Evolutionary conservation across 2,113 vertebrate species (phyloP), one percentile per base, ranked within the genome.

Genomic region (Rhegmatorhina hoffmannsi): DNA sequence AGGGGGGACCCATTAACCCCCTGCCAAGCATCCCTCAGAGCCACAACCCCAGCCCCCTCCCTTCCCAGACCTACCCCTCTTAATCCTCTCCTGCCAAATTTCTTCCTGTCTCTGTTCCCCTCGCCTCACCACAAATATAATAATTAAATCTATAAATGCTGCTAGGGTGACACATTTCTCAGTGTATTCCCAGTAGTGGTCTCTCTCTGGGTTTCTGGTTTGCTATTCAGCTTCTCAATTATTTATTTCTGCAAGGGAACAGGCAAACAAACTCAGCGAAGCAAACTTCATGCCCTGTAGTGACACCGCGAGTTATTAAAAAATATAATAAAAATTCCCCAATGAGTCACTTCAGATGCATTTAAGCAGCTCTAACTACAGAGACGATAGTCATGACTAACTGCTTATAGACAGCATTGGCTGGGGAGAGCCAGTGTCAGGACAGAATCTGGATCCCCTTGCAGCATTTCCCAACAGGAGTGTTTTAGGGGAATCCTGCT

Each of bases 281-380:
- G 90, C 79, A 92, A 95, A 95, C 87, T 95, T 94, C 1, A 2
- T 93, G 90, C 84, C 94, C 87, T 90, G 72, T 83, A 93, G 91
- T 95, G 90, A 94, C 85, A 90, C 63, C 0, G 0, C 43, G 55
- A 83, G 82, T 81, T 94, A 95, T 82, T 78, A 81, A 83, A 91
- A 85, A 90, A 59, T 79, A 83, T 9, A 82, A 73, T 18, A 72
- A 73, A 84, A 93, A 72, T 53, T 89, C 87, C 91, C 89, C 70
- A 53, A 3, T 95, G 95, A 94, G 89, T 91, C 89, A 95, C 58
- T 91, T 80, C 63, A 90, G 85, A 93, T 69, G 43, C 47, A 90
- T 81, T 95, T 92, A 90, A 93, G 84, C 68, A 90, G 28, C 83
- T 95, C 88, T 68, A 90, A 83, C 69, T 49, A 79, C 62, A 56